Base-by-base conservation (phyloP, 2,888 invertebrate species). In the Cynaeus angustus region DNA sequence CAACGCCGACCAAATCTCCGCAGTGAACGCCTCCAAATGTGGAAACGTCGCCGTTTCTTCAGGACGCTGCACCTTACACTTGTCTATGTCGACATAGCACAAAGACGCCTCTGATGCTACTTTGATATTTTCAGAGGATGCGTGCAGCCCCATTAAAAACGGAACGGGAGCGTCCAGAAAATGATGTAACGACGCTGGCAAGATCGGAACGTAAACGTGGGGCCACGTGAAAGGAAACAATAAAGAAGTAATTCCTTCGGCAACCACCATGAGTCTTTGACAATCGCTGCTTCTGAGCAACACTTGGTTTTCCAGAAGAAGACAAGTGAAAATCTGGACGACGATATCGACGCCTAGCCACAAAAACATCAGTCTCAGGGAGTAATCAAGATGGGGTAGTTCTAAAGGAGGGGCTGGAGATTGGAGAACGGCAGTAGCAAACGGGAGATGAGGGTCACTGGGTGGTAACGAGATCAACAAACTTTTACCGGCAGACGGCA, bases 141-240 rank as follows among this genome's bases (percentile, higher is more conserved):
- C 89, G 81, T 92, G 90, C 12, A 92, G 85, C 74, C 99, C 99
- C 99, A 99, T 99, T 70, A 99, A 93, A 86, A 97, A 99, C 33
- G 99, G 99, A 61, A 99, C 98, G 0, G 99, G 99, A 3, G 99
- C 99, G 86, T 99, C 99, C 50, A 99, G 89, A 86, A 99, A 99
- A 83, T 98, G 97, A 84, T 96, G 94, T 71, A 98, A 87, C 12
- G 96, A 94, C 55, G 97, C 95, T 0, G 99, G 99, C 78, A 99
- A 87, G 81, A 99, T 98, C 26, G 99, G 99, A 70, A 99, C 99
- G 86, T 99, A 99, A 1, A 99, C 98, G 85, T 99, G 98, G 59
- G 98, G 97, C 99, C 99, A 99, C 21, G 92, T 89, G 84, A 99
- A 99, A 0, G 99, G 99, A 81, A 98, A 94, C 38, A 98, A 87